phyloP scores from a whole-genome alignment of 2,888 invertebrate species.

The Limnephilus lunatus region DNA sequence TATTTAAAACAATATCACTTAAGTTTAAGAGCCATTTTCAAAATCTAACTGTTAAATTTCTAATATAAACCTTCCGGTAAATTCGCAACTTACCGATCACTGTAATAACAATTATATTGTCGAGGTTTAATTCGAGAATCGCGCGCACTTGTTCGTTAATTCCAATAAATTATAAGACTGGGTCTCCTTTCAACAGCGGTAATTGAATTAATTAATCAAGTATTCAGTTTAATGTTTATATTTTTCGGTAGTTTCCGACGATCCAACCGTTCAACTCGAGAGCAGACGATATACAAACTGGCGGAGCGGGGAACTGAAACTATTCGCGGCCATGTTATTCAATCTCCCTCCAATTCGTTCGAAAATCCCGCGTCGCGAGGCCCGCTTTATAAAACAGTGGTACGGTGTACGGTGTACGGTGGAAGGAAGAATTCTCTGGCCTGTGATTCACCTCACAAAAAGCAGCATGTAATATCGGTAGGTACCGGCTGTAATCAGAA shows the following conservation, averaged over 20 bases:
- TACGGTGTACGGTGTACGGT: background rate
- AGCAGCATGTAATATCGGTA: background rate
- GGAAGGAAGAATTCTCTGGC: background rate
- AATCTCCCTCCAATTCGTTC: constrained; percentile 44
- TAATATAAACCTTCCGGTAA: background rate
- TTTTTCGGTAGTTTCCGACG: background rate
- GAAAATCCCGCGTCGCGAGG: constrained; percentile 43
- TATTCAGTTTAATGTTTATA: background rate
- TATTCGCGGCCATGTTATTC: constrained; percentile 32
- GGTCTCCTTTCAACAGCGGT: background rate
- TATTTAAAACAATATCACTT: constrained; percentile 3
- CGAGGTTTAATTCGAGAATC: background rate
- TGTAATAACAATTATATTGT: background rate
- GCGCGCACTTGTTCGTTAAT: background rate
- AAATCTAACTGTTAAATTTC: background rate
- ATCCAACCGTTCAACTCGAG: constrained; percentile 12
- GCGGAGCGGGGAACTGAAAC: background rate
- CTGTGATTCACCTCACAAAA: constrained; percentile 36
- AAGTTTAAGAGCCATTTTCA: constrained; percentile 14
- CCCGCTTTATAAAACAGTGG: background rate
- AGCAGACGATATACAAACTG: constrained; percentile 23
- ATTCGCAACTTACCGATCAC: background rate
- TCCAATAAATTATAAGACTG: background rate
- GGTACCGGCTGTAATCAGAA: background rate
- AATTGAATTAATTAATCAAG: background rate